Base-by-base conservation (phyloP, 2,888 invertebrate genomes). In the Halictus ligatus region DNA sequence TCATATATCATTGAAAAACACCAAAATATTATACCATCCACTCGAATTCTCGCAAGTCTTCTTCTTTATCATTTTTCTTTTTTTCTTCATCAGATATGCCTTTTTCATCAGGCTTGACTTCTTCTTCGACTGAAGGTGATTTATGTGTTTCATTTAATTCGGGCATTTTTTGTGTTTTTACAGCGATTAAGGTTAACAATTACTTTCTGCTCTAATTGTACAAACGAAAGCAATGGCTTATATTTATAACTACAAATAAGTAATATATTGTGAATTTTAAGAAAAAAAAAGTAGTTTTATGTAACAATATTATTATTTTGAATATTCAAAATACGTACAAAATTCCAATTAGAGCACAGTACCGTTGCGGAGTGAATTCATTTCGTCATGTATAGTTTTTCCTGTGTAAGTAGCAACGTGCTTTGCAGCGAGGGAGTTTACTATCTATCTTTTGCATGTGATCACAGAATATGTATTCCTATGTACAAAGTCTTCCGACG, bases 21-120 rank as follows among this genome's bases (percentile, higher is more conserved):
- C 64, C 18, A 12, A n/a, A n/a, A n/a, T n/a, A n/a, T 48, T 67
- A 29, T 90, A 91, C 91, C 91, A 91, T 88, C 91, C 91, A 91
- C 18, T 78, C 50, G 1, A 75, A 0, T 25, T 81, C 25, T 48
- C 5, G 29, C 6, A 21, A 7, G 29, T 40, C 35, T 43, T 50
- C 58, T 58, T 8, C n/a, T 10, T 58, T n/a, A n/a, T 58, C 1
- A 15, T 54, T 15, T 29, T 64, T n/a, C 15, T 25, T 7, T 29
- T 8, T 25, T 35, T 81, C 58, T 15, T 78, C n/a, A 25, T 64
- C 2, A 21, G 82, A 2, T 43, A 15, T 15, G 29, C 29, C 15
- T 21, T 21, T 40, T 40, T 69, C 12, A 43, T 80, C 15, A 64
- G 60, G 7, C 25, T 25, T 64, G 13, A 29, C 64, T 15, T 29